Base-by-base conservation (phyloP, 2,113 vertebrate species). In the Scytalopus superciliaris region DNA sequence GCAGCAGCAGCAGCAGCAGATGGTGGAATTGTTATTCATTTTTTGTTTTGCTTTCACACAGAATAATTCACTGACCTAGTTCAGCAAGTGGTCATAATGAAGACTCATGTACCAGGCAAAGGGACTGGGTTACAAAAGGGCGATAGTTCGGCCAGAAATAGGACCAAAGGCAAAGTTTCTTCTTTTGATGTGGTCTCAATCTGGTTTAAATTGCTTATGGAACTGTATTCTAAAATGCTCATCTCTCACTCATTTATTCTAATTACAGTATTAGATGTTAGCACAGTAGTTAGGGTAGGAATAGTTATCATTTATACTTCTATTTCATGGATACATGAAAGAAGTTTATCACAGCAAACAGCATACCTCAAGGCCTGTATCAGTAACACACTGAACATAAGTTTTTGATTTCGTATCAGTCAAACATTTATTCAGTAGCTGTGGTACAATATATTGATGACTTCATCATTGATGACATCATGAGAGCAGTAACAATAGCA, bases 1-100 rank as follows among this genome's bases (percentile, higher is more conserved):
- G 19, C 18, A 53, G 19, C 5, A 52, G 14, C 21, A 52, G 12
- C 22, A 70, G 28, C 13, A 72, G 8, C 16, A 55, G 4, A 15
- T 47, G 6, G 6, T 7, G 18, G 2, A 9, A 22, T 21, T 39
- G 7, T 9, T 77, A 35, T 53, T 62, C 0, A 6, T 28, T 49
- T 76, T 44, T 49, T 59, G 1, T 4, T 62, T 75, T 59, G 7
- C 31, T 74, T 56, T 90, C 31, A 82, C 15, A 23, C 2, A 53
- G 5, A 77, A 33, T 47, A 60, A 16, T 69, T 78, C 47, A 44
- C 14, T 53, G 12, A 70, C 12, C 14, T 37, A 25, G 24, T 73
- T 73, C 17, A 52, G 40, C n/a, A 74, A 52, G 27, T 9, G 17
- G 14, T 57, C 28, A 45, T 37, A 74, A 74, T 31, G 69, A 77